These are phyloP conservation scores for Mongoloraphidia duomilia DNA, from an alignment of 2,888 invertebrate species.

Conservation along the genomic window DNA sequence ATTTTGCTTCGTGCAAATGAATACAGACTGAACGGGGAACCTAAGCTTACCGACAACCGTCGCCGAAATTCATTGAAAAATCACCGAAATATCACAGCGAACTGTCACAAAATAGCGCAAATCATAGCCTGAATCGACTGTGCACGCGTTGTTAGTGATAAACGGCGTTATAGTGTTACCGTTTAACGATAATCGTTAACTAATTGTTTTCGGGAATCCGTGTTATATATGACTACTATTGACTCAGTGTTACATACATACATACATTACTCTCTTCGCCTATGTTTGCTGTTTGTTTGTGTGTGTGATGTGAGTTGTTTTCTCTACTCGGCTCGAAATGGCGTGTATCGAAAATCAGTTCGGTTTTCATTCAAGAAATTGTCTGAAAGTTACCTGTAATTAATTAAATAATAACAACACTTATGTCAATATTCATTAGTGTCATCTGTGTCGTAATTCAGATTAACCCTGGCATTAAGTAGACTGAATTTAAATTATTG, in stretches of 20 bases:
- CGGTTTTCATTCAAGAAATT: neutral
- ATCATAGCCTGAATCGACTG: neutral
- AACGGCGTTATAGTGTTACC: constrained; percentile 2
- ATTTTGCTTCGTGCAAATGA: constrained; percentile 9
- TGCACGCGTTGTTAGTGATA: neutral
- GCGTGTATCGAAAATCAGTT: constrained; percentile 2
- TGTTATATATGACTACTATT: neutral
- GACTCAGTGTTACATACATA: neutral
- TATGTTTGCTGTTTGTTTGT: neutral
- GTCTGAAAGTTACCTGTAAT: too few relatives aligned
- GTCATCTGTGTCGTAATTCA: too few relatives aligned
- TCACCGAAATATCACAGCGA: neutral
- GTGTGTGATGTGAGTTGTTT: neutral
- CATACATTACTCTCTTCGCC: neutral
- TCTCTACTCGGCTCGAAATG: constrained; percentile 1
- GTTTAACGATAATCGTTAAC: constrained; percentile 1
- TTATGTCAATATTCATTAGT: too few relatives aligned
- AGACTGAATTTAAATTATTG: too few relatives aligned
- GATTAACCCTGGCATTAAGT: too few relatives aligned
- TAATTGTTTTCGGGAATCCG: constrained; percentile 6
- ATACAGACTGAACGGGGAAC: neutral
- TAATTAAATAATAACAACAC: too few relatives aligned
- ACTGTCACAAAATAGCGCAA: neutral
- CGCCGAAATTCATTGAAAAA: neutral
- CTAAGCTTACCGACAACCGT: too few relatives aligned